These are phyloP conservation scores for Periparus ater DNA, from an alignment of 2,797 vertebrate genomes.

Conservation along the genomic window DNA sequence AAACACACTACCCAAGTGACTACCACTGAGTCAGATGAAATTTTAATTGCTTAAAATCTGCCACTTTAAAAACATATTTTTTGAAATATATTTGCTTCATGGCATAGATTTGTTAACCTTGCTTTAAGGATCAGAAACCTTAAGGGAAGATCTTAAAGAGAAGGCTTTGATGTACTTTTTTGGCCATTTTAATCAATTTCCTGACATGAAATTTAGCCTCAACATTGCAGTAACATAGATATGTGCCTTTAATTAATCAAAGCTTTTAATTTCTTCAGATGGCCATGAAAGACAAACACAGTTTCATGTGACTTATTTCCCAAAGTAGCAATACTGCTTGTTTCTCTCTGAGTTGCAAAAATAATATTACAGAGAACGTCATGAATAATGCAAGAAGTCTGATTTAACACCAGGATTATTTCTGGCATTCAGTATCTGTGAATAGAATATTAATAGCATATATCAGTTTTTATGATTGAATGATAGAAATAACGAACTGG, in stretches of 20 bases:
- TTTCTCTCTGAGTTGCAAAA: slow-evolving; percentile 18
- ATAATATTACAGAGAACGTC: slow-evolving; percentile 15
- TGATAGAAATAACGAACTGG: slow-evolving; percentile 50
- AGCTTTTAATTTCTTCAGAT: background rate
- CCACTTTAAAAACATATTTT: background rate
- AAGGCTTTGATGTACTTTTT: background rate
- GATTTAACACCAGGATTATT: slow-evolving; percentile 66
- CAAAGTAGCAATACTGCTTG: background rate
- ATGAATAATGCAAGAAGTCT: slow-evolving; percentile 63
- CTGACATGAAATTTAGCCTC: background rate
- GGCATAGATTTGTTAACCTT: background rate
- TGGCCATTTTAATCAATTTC: background rate
- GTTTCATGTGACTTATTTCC: background rate
- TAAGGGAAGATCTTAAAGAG: background rate
- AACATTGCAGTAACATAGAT: background rate
- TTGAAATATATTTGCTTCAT: background rate
- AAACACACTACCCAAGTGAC: background rate
- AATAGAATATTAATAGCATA: slow-evolving; percentile 51
- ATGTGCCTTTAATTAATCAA: background rate
- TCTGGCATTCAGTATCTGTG: slow-evolving; percentile 35
- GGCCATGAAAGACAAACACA: background rate
- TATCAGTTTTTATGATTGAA: slow-evolving; percentile 44
- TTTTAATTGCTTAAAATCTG: background rate
- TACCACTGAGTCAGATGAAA: background rate
- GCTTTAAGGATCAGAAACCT: background rate